Evolutionary conservation across 2,888 invertebrate species (phyloP), one percentile per base, ranked within the genome.

Genomic region (Cryptocephalus primarius): DNA sequence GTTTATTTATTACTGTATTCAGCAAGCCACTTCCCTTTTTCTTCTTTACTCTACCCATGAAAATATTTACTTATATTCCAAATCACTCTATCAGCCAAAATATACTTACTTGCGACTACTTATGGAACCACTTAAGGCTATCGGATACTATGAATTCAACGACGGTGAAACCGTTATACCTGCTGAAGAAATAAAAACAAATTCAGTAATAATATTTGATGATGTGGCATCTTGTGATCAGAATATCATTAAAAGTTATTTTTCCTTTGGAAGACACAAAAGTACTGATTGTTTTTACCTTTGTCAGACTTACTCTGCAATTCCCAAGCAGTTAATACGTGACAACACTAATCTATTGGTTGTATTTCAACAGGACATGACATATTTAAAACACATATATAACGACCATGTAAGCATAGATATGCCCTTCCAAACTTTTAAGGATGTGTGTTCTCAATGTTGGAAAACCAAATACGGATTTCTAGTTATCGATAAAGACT

Each of bases 231-330:
- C 34, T 4, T 46, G 44, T 31, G 43, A 43, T 33, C 44, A 50
- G 41, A 48, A 45, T 33, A 33, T 48, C 13, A 48, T 48, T n/a
- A 38, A 43, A 41, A 40, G 32, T 34, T 48, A 43, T 42, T 50
- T 46, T 43, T 43, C 41, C 46, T 47, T 50, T 11, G 47, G 45
- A 33, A 42, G 47, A 1, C 50, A 50, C 36, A 50, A 43, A 39
- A 36, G 34, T 11, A 50, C 43, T 14, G 45, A 47, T 32, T 47
- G 47, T 40, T 49, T 48, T 44, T 48, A 48, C 48, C 41, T 44
- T 36, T 44, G 46, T 38, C 46, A 50, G 36, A 48, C 50, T 9
- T 48, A 45, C 13, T 43, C 48, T 1, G 39, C 39, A 8, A 40
- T 48, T 1, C 44, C 46, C 1, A 48, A 51, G 38, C 46, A 48